A percentile compares a stretch with the other conserved stretches of the same genome.
Conservation (phyloP, 2,113 vertebrate species). For the Astur gentilis region DNA sequence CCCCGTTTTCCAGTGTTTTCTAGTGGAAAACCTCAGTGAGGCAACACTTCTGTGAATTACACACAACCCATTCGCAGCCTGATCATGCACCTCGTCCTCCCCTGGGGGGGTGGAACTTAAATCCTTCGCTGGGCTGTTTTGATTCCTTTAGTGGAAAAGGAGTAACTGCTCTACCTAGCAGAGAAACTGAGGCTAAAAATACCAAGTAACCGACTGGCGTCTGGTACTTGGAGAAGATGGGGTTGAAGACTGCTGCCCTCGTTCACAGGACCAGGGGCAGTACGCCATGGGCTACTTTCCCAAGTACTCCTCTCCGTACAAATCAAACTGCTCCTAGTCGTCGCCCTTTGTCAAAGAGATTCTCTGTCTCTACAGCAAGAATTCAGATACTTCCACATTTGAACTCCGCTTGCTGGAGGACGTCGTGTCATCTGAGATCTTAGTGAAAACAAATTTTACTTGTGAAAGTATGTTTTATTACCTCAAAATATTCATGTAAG, state of each 20-base stretch:
- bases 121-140: background rate
- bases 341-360: background rate
- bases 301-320: background rate
- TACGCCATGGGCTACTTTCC: background rate
- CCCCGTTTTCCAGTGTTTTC: background rate
- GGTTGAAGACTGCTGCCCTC: background rate
- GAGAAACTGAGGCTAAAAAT: background rate
- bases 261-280: background rate
- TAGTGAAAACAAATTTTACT: background rate
- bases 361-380: background rate
- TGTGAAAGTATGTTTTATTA: slow-evolving; percentile 1
- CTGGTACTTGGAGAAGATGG: background rate
- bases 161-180: background rate
- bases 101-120: accelerated
- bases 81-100: accelerated
- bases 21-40: no score
- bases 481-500: background rate
- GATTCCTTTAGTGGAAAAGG: background rate
- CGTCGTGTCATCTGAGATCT: accelerated
- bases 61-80: accelerated
- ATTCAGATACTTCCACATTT: background rate
- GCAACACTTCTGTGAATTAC: background rate
- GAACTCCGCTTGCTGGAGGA: background rate
- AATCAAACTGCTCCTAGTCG: accelerated
- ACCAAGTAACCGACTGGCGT: accelerated